Evolutionary conservation across 2,888 invertebrate species (phyloP), one percentile per base, ranked within the genome.

Genomic region (Tachina lurida): DNA sequence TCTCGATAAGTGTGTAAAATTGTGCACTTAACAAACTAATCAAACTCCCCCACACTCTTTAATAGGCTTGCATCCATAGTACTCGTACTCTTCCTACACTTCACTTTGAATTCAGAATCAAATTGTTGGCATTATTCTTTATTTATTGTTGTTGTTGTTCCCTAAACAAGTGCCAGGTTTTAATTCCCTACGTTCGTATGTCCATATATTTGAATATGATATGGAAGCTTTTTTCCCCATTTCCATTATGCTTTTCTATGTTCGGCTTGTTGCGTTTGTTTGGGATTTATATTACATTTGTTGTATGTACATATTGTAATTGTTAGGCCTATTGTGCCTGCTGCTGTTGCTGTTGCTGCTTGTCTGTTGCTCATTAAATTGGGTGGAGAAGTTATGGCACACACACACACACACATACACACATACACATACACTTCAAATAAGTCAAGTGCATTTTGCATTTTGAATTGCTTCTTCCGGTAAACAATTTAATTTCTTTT

Each of bases 381-480:
- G 78, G 77, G 79, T 84, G 86, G 68, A 70, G 73, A 87, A 83
- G 86, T 86, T 87, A 79, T 86, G 81, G 86, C 63, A 31, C 31
- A 31, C 31, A 31, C 31, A 31, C 5, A 31, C 31, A 31, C 31
- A 7, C 31, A 31, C 5, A 31, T 7, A 31, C 31, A 31, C 31
- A 7, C 7, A 31, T 0, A 31, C 7, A 49, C 74, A 78, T 54
- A 62, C 71, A 82, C 78, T 81, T 79, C 81, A 80, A 41, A 86
- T 73, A 84, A 87, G 87, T 88, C 88, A 87, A 87, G 84, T 88
- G 84, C 81, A 73, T 83, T 83, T 84, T 88, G 84, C 79, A 73
- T 83, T 83, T 84, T 87, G 82, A 88, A 87, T 88, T 88, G 87
- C 79, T 65, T 74, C 87, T 88, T 88, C 88, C 88, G 88, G 88